Base-by-base conservation (phyloP, 1,140 invertebrate genomes). In the Drosophila sp. region DNA sequence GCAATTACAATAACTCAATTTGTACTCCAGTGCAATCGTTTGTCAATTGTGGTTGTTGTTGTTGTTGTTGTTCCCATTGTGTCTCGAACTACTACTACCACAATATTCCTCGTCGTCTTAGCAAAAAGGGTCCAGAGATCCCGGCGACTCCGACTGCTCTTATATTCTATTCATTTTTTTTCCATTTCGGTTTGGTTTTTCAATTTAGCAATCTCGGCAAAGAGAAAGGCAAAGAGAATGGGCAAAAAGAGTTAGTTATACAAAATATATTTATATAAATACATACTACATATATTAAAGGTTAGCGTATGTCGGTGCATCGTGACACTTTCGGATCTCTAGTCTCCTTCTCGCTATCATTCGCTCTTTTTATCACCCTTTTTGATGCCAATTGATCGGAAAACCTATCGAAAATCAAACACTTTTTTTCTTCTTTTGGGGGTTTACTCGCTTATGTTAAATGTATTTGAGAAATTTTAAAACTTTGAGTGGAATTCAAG, bases 1-100 rank as follows among this genome's bases (percentile, higher is more conserved):
- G 82, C 82, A 87, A 86, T 86, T 86, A 86, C 83, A 86, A 86
- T 86, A 86, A 80, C 82, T 86, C 82, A 86, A 86, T 86, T 86
- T 86, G 82, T 85, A 77, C 80, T 69, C 40, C 72, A 67, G 83
- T 58, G 77, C 72, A 70, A 80, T 77, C 81, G 74, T 77, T 85
- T 86, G 81, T 84, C 81, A 85, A 80, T 77, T 64, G 61, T 47
- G 60, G 29, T 55, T 60, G 65, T 66, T 30, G 41, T 41, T 38
- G 54, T 50, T 65, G n/a, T 38, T 2, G 38, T 32, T 47, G 44
- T 50, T 50, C 23, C 44, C 44, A 50, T 32, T 70, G 70, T 35
- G 27, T n/a, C 40, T 33, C 35, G 2, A 38, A 38, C 10, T 38
- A 10, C 35, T 11, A 38, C 35, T 38, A 11, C 0, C 2, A 8